Conservation (phyloP, 2,797 vertebrate genomes). For the Chrosomus eos region DNA sequence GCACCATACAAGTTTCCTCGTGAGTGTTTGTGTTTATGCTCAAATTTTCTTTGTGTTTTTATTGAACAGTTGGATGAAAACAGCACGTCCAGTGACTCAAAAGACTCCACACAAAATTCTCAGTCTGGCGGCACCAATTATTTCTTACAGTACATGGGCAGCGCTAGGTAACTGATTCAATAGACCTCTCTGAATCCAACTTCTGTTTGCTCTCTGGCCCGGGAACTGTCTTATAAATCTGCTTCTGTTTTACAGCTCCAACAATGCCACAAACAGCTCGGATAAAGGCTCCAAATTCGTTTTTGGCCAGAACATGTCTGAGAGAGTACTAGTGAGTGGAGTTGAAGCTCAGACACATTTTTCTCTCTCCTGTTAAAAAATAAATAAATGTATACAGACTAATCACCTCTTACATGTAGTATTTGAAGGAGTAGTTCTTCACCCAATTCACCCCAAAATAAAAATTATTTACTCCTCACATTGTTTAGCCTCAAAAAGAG, state of each 20-base stretch:
- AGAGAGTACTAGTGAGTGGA: slow-evolving; percentile 91
- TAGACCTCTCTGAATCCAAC: not conserved
- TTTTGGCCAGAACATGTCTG: slow-evolving; percentile 99
- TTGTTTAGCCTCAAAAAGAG: not conserved
- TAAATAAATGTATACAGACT: not conserved
- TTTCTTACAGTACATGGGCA: slow-evolving; percentile 96
- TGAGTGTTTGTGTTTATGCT: slow-evolving; percentile 12
- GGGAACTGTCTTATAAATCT: slow-evolving; percentile 31
- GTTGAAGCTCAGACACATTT: not conserved
- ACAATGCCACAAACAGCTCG: slow-evolving; percentile 86
- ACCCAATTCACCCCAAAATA: not conserved
- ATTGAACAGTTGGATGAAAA: slow-evolving; percentile 80
- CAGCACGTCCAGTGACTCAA: slow-evolving; percentile 76
- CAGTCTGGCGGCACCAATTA: slow-evolving; percentile 92
- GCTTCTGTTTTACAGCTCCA: slow-evolving; percentile 76
- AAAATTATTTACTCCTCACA: not conserved
- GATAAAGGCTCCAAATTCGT: slow-evolving; percentile 93
- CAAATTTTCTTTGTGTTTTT: not conserved
- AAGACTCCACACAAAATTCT: slow-evolving; percentile 77
- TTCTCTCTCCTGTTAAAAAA: not conserved
- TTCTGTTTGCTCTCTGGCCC: slow-evolving; percentile 10
- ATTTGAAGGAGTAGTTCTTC: not conserved
- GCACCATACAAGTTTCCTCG: not conserved
- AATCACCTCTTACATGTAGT: not conserved
- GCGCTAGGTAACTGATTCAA: slow-evolving; percentile 82